phyloP scores from a whole-genome alignment of 1,140 invertebrate genomes.

The Drosophila bipectinata region DNA sequence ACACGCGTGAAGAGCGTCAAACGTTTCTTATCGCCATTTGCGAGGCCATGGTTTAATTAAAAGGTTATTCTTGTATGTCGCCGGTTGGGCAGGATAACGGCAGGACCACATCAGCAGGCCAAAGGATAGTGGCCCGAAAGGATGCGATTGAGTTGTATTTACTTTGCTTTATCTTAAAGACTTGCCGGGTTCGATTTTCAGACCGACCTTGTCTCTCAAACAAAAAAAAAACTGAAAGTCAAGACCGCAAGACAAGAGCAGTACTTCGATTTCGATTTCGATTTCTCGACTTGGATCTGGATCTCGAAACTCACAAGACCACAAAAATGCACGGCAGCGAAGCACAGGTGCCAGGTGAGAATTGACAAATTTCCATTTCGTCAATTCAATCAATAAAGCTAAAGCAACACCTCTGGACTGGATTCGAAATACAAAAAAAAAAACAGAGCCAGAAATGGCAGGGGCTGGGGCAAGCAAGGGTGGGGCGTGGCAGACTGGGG shows the following conservation, averaged over 20 bases:
- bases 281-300: slow-evolving; percentile 6
- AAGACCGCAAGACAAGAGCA: slow-evolving; percentile 30
- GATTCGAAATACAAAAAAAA: neutral
- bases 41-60: slow-evolving; percentile 77
- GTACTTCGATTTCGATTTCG: slow-evolving; percentile 5
- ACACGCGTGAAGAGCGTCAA: slow-evolving; percentile 74
- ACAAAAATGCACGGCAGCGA: slow-evolving; percentile 40
- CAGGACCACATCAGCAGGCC: neutral
- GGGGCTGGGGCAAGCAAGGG: no score
- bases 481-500: slow-evolving; percentile 3
- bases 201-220: slow-evolving; percentile 30
- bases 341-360: slow-evolving; percentile 61
- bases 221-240: slow-evolving; percentile 66
- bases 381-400: slow-evolving; percentile 74
- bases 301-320: slow-evolving; percentile 33
- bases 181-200: slow-evolving; percentile 39
- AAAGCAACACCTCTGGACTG: slow-evolving; percentile 27
- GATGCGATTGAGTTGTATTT: slow-evolving; percentile 63
- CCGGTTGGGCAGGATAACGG: slow-evolving; percentile 38
- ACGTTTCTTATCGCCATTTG: slow-evolving; percentile 58
- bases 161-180: slow-evolving; percentile 68
- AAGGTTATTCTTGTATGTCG: slow-evolving; percentile 81
- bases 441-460: neutral
- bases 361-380: slow-evolving; percentile 81
- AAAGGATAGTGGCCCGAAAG: neutral